Evolutionary conservation across 2,888 invertebrate species (phyloP).

Genomic region (Drosophila suboccidentalis): DNA sequence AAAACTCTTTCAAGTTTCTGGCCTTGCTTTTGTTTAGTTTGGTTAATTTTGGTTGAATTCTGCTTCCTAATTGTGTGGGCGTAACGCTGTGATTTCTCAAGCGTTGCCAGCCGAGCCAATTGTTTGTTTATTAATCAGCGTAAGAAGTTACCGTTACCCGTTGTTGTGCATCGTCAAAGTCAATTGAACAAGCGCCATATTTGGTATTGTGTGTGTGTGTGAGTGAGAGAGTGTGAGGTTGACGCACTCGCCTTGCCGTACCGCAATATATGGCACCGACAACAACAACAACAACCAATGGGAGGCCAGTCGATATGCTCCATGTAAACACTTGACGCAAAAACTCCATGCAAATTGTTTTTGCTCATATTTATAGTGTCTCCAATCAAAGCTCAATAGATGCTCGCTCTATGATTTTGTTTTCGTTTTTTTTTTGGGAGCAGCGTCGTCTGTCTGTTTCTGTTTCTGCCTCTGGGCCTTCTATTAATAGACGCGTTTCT

Average conservation of each 20-base stretch:
- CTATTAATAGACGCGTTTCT: constrained; percentile 67
- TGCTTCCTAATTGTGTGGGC: constrained; percentile 75
- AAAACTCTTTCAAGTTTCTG: constrained; percentile 36
- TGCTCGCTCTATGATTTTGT: constrained; percentile 9
- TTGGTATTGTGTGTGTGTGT: constrained; percentile 31
- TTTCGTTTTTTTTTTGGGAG: constrained; percentile 21
- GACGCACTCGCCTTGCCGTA: constrained; percentile 59
- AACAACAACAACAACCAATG: background rate
- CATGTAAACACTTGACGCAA: constrained; percentile 43
- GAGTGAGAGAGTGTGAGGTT: constrained; percentile 60
- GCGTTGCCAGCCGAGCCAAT: constrained; percentile 55
- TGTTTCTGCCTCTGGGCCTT: constrained; percentile 12
- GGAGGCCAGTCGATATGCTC: constrained; percentile 43
- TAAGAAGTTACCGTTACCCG: constrained; percentile 40
- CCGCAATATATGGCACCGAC: constrained; percentile 9
- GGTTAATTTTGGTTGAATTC: constrained; percentile 34
- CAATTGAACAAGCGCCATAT: constrained; percentile 51
- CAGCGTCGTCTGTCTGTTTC: background rate
- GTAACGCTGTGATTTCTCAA: constrained; percentile 67
- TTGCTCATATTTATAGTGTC: constrained; percentile 36
- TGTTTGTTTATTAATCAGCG: constrained; percentile 71
- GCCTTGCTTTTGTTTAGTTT: constrained; percentile 43
- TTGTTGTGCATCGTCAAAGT: constrained; percentile 52
- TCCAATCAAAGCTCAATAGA: constrained; percentile 24
- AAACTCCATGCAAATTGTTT: constrained; percentile 45